A percentile compares a stretch with the other conserved stretches of the same genome.
Conservation (phyloP, 2,797 vertebrate genomes). For the Heteromormyrus szaboi region DNA sequence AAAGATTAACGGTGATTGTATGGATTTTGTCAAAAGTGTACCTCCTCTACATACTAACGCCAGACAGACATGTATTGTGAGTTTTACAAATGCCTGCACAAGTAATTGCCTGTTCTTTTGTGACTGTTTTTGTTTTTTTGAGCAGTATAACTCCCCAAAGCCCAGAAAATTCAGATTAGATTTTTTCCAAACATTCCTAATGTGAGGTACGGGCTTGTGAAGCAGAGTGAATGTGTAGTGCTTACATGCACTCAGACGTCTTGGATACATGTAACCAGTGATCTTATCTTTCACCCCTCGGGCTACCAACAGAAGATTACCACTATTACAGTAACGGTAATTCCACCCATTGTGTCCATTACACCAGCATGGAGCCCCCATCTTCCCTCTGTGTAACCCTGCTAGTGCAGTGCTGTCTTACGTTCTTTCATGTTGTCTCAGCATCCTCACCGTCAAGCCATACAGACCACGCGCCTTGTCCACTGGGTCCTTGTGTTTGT, state of each 20-base stretch:
- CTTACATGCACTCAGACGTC: slow-evolving; percentile 34
- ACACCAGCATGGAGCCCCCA: slow-evolving; percentile 27
- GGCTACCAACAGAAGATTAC: slow-evolving; percentile 92
- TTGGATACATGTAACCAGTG: slow-evolving; percentile 44
- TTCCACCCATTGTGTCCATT: slow-evolving; percentile 58
- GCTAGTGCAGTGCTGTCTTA: background rate
- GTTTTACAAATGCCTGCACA: background rate
- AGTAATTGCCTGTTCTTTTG: background rate
- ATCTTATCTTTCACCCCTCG: slow-evolving; percentile 60
- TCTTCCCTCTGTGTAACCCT: slow-evolving; percentile 22
- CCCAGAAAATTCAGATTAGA: background rate
- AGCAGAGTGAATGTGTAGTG: background rate
- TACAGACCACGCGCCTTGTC: background rate
- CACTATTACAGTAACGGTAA: slow-evolving; percentile 98
- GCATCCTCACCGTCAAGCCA: background rate
- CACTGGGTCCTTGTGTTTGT: background rate
- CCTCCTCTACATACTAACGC: background rate
- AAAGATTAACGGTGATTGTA: background rate
- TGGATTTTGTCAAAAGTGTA: background rate
- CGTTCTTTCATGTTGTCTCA: background rate
- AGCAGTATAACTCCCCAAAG: background rate
- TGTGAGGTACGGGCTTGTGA: background rate
- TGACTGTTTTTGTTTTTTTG: background rate
- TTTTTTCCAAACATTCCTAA: background rate
- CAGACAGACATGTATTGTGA: background rate